phyloP scores from a whole-genome alignment of 2,888 invertebrate species.

The Bombylius discolor region DNA sequence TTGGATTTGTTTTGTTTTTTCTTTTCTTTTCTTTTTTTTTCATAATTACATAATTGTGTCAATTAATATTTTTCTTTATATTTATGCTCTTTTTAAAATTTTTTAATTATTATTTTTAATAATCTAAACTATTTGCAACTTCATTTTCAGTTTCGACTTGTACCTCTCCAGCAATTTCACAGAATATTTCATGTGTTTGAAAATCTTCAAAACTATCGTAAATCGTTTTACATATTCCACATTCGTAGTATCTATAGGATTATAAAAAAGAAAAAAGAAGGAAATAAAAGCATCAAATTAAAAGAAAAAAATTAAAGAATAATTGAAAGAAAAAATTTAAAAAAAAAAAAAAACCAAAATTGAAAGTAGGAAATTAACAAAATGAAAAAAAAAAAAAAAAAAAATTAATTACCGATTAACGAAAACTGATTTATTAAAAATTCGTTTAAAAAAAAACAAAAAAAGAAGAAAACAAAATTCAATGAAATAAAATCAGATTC shows the following conservation, averaged over 20 bases:
- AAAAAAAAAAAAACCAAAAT: no score
- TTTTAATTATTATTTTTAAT: neutral
- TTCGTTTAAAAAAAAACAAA: no score
- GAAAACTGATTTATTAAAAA: no score
- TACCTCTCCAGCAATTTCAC: conserved; percentile 16
- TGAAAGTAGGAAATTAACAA: no score
- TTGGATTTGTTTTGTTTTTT: no score
- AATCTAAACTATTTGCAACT: neutral
- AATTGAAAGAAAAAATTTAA: neutral
- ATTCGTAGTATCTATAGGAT: conserved; percentile 26
- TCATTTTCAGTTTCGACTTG: conserved; percentile 5
- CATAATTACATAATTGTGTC: no score
- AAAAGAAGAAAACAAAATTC: no score
- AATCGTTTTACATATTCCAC: conserved; percentile 29
- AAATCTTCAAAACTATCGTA: conserved; percentile 31
- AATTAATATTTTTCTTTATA: no score
- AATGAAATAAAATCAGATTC: no score
- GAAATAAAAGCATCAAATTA: neutral
- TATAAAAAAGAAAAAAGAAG: neutral
- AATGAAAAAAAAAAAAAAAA: no score
- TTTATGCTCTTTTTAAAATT: neutral
- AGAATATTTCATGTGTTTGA: conserved; percentile 30
- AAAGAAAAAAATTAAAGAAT: neutral
- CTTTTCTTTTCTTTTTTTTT: no score
- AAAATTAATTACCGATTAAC: no score